Conservation (phyloP, 2,888 invertebrate species). For the Stomorhina lunata region DNA sequence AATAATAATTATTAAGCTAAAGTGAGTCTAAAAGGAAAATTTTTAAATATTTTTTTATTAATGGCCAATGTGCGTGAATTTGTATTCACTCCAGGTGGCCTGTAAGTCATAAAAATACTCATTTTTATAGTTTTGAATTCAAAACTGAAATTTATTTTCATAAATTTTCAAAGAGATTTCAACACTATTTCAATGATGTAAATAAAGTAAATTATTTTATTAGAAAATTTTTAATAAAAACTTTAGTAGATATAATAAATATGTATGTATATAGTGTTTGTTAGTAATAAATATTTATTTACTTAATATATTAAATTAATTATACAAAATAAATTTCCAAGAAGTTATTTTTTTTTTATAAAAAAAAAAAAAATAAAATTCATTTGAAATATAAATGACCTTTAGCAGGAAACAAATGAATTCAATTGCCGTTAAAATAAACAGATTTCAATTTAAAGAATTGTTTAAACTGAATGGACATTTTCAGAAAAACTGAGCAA, state of each 20-base stretch:
- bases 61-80: slow-evolving; percentile 47
- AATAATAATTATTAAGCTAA: neutral
- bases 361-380: too few species aligned
- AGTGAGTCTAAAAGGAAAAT: neutral
- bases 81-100: slow-evolving; percentile 39
- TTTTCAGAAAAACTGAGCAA: too few species aligned
- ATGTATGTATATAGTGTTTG: too few species aligned
- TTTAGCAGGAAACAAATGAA: too few species aligned
- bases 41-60: slow-evolving; percentile 24
- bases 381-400: too few species aligned
- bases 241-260: too few species aligned
- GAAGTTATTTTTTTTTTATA: neutral
- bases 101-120: neutral
- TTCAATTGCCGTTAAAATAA: too few species aligned
- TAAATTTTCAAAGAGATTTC: neutral
- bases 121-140: neutral
- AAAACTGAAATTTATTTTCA: slow-evolving; percentile 18
- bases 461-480: too few species aligned
- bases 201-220: neutral
- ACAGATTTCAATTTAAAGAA: too few species aligned
- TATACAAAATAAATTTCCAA: neutral
- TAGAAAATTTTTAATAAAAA: too few species aligned
- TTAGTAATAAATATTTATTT: neutral
- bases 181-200: slow-evolving; percentile 16
- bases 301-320: neutral